Percentiles rank a stretch among this genome's conserved stretches.
Evolutionary conservation across 2,113 vertebrate genomes (phyloP).

Genomic region (Podarcis muralis): DNA sequence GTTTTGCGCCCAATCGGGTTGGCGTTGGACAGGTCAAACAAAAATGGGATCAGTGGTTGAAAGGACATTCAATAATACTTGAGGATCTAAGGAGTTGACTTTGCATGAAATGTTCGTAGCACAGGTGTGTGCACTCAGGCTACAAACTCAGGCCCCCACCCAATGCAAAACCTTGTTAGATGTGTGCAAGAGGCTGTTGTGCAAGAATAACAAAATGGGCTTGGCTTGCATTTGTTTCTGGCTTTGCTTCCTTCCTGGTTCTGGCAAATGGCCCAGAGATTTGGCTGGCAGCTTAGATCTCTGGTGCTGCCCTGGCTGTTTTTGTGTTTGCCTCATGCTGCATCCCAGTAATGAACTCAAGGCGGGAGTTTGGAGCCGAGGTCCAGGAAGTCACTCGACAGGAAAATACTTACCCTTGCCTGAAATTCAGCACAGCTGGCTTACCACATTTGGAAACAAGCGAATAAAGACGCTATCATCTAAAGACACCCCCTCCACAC

Average conservation of each 20-base stretch:
- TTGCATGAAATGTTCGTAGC: neutral
- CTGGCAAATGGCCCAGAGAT: neutral
- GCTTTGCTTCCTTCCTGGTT: neutral
- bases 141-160: neutral
- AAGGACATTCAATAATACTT: neutral
- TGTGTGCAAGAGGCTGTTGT: too few relatives aligned
- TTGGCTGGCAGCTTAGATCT: too few relatives aligned
- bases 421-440: too few relatives aligned
- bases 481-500: too few relatives aligned
- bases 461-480: too few relatives aligned
- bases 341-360: neutral
- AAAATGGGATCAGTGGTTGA: neutral
- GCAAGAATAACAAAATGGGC: neutral
- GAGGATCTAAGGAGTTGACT: neutral
- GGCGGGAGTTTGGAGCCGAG: neutral
- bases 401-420: neutral
- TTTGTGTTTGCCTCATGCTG: neutral
- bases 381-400: neutral
- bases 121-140: neutral
- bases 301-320: neutral
- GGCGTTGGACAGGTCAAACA: neutral
- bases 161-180: neutral
- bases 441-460: too few relatives aligned
- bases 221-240: neutral
- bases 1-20: neutral